Evolutionary conservation across 1,140 invertebrate species (phyloP), one percentile per base, ranked within the genome.

Genomic region (Rhagoletis pomonella): DNA sequence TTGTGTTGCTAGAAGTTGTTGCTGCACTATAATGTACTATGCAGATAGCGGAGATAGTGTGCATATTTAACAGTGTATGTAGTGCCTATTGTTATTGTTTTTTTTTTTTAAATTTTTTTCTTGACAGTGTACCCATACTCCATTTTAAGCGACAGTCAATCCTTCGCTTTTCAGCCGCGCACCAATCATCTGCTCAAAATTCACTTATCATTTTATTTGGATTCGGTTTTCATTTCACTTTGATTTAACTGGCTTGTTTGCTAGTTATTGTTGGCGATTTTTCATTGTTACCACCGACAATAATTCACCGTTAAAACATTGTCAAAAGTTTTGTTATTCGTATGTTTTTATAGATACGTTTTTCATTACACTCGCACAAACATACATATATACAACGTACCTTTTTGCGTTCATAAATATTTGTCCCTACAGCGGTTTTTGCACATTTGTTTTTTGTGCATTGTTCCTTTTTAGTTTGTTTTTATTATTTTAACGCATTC

Each of bases 141-240:
- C 39, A 14, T 47, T 73, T 44, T 47, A 42, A 42, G 67, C 67
- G 67, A 73, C 67, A 73, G 39, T 73, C 67, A 73, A 73, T 73
- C 67, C 10, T 73, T 73, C 44, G 39, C 14, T 7, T 73, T 73
- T 73, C 12, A 6, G 14, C 10, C 42, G 5, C 5, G 1, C 29
- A 17, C 29, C 42, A 17, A 73, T 73, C 67, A 73, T 14, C 67
- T 42, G 67, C 42, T 73, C 67, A 4, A 12, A 19, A 81, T 58
- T 81, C 73, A 55, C 47, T 19, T 58, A 29, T 81, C 19, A 55
- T 81, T 81, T 81, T 42, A 2, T 50, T 81, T 55, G n/a, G 5
- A 3, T 81, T 50, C 29, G 7, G 44, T 4, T 55, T 44, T 42
- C 12, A 12, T 44, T 29, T 81, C 7, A 55, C 14, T 55, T 81